phyloP scores from a whole-genome alignment of 1,140 invertebrate species.

The Kradibia gibbosae region DNA sequence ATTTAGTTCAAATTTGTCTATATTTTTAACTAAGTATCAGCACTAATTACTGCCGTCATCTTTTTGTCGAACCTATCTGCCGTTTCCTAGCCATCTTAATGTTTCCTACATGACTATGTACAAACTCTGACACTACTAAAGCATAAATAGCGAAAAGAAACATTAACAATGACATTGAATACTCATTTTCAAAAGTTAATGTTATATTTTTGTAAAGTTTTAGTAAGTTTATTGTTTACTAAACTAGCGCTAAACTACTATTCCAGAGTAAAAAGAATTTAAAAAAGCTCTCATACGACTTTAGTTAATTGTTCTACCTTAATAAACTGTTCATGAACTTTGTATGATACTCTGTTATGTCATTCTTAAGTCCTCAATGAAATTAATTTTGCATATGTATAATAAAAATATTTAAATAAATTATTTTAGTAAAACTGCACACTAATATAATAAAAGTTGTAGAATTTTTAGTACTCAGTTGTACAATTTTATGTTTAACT shows the following conservation, averaged over 20 bases:
- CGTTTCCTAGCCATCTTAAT: too few species aligned
- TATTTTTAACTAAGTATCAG: too few species aligned
- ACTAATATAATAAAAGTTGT: not conserved
- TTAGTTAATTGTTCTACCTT: constrained; percentile 32
- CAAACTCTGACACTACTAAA: too few species aligned
- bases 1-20: too few species aligned
- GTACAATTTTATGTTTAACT: too few species aligned
- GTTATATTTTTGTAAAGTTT: not conserved
- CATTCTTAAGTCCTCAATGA: not conserved
- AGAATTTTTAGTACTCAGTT: too few species aligned
- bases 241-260: not conserved
- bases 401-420: not conserved
- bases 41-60: too few species aligned
- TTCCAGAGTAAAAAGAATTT: not conserved
- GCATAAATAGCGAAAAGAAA: too few species aligned
- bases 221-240: not conserved
- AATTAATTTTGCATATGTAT: not conserved
- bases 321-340: constrained; percentile 38
- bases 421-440: not conserved
- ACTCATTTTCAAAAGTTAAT: too few species aligned
- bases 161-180: too few species aligned
- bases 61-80: too few species aligned
- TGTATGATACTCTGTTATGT: not conserved
- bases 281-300: not conserved
- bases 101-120: too few species aligned